phyloP scores from a whole-genome alignment of 1,140 invertebrate species.

The Tribolium madens region DNA sequence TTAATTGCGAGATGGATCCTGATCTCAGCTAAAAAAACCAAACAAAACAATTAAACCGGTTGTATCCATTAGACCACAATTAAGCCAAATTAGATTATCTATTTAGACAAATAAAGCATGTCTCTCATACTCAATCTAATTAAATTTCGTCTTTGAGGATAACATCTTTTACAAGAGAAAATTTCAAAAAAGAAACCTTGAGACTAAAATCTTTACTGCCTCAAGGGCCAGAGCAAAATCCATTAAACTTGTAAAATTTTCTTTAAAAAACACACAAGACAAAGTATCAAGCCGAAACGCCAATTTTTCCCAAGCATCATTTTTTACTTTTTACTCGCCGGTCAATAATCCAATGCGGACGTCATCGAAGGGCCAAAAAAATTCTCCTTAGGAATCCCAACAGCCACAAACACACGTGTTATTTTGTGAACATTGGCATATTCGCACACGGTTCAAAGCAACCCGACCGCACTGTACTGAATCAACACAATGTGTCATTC shows the following conservation, averaged over 20 bases:
- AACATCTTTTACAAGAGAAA: too few species aligned
- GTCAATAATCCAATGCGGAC: conserved; percentile 21
- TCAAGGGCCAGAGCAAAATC: neutral
- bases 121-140: neutral
- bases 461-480: conserved; percentile 34
- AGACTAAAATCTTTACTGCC: neutral
- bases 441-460: conserved; percentile 27
- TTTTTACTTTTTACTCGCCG: neutral
- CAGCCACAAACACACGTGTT: conserved; percentile 16
- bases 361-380: neutral
- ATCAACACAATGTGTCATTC: conserved; percentile 46
- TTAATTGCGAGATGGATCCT: neutral
- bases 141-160: neutral
- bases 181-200: too few species aligned
- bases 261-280: neutral
- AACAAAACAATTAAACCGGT: conserved; percentile 24
- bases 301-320: neutral
- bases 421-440: conserved; percentile 21
- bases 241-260: neutral
- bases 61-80: conserved; percentile 22
- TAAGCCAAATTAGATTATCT: conserved; percentile 21
- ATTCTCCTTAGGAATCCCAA: neutral
- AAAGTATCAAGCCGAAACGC: neutral
- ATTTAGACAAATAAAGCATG: neutral
- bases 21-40: neutral